phyloP scores from a whole-genome alignment of 2,113 vertebrate species.

The Hippocampus guttulatus region DNA sequence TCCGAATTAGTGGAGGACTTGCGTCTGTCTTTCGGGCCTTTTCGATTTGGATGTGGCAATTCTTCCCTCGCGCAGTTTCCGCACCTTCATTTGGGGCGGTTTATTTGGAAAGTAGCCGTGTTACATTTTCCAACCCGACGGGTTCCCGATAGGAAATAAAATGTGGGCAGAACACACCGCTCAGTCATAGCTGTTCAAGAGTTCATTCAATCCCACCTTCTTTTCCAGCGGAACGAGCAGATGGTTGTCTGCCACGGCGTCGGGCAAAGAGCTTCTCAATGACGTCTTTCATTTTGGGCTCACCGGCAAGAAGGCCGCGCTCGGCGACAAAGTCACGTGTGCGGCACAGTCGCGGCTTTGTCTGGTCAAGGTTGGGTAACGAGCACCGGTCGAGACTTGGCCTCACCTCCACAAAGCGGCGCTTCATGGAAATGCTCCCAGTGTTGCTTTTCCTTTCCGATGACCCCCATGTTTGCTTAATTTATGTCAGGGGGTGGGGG shows the following conservation, averaged over 20 bases:
- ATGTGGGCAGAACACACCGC: too few relatives aligned
- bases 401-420: conserved; percentile 43
- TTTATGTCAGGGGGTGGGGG: neutral
- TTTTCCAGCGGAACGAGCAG: conserved; percentile 27
- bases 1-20: too few relatives aligned
- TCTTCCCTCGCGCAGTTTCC: too few relatives aligned
- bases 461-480: conserved; percentile 24
- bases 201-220: neutral
- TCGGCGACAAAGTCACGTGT: neutral
- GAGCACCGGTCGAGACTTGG: conserved; percentile 10
- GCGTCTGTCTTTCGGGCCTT: too few relatives aligned
- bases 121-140: too few relatives aligned
- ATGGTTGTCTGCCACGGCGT: conserved; percentile 28
- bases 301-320: neutral
- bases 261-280: conserved; percentile 23
- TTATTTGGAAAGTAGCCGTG: too few relatives aligned
- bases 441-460: conserved; percentile 13
- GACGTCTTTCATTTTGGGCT: conserved; percentile 19
- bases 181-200: neutral
- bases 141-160: too few relatives aligned
- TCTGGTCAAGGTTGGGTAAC: conserved; percentile 40
- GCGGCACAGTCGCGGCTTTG: conserved; percentile 23
- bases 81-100: too few relatives aligned
- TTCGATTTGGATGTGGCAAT: too few relatives aligned
- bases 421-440: conserved; percentile 32